Percentiles rank a stretch among this genome's conserved stretches.
These are phyloP conservation scores for Clinocottus analis DNA, from an alignment of 2,113 vertebrate genomes.

Conservation along the genomic window DNA sequence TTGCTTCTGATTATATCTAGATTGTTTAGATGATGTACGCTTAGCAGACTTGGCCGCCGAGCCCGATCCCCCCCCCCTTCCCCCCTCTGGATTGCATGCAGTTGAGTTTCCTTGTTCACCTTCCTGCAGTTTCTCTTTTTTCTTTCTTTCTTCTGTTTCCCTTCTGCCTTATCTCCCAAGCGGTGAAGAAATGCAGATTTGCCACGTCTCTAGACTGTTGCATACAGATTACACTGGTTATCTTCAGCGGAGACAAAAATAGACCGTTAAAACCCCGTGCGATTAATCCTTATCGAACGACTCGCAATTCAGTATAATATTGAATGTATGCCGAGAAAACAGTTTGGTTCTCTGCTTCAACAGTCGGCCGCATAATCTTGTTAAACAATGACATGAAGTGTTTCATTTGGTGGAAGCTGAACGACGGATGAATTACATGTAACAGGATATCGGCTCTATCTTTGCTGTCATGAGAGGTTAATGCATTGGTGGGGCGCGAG, in stretches of 20 bases:
- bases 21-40: slow-evolving; percentile 76
- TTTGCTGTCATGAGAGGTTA: slow-evolving; percentile 44
- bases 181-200: slow-evolving; percentile 28
- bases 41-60: slow-evolving; percentile 65
- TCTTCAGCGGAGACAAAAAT: slow-evolving; percentile 43
- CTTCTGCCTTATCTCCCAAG: slow-evolving; percentile 35
- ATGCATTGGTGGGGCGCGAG: slow-evolving; percentile 44
- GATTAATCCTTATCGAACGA: slow-evolving; percentile 51
- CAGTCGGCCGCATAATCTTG: slow-evolving; percentile 6
- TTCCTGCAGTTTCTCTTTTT: slow-evolving; percentile 38
- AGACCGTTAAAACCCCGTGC: slow-evolving; percentile 24
- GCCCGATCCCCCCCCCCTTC: slow-evolving; percentile 58
- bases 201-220: slow-evolving; percentile 17
- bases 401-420: slow-evolving; percentile 8
- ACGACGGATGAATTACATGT: slow-evolving; percentile 28
- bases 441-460: slow-evolving; percentile 27
- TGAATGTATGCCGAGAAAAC: slow-evolving; percentile 23
- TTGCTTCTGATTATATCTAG: slow-evolving; percentile 76
- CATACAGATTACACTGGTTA: slow-evolving; percentile 35
- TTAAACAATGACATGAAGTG: slow-evolving; percentile 16
- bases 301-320: slow-evolving; percentile 1
- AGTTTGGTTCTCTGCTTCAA: slow-evolving; percentile 15
- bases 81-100: slow-evolving; percentile 54
- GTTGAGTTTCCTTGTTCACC: slow-evolving; percentile 50
- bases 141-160: background rate